These are phyloP conservation scores for Mechanitis messenoides DNA, from an alignment of 2,888 invertebrate species.

Conservation along the genomic window DNA sequence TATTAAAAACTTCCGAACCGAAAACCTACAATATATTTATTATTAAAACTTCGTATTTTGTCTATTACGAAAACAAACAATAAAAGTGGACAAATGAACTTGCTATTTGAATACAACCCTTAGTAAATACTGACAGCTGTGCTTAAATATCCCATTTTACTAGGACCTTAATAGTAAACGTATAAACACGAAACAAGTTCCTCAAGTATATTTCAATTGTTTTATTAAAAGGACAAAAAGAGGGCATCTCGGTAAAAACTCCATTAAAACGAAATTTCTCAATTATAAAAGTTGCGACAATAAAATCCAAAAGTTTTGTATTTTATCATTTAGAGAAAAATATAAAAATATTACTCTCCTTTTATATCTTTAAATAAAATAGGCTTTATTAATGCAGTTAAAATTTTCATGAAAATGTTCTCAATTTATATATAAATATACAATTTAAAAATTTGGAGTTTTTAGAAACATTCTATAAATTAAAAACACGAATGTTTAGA, in stretches of 20 bases:
- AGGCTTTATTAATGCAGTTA: neutral
- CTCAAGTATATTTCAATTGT: slow-evolving; percentile 23
- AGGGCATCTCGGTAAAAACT: slow-evolving; percentile 29
- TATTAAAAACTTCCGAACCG: neutral
- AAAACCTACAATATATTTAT: too few relatives aligned
- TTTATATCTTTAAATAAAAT: slow-evolving; percentile 22
- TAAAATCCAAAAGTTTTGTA: slow-evolving; percentile 29
- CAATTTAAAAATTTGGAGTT: too few relatives aligned
- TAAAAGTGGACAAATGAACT: neutral
- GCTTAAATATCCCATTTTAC: slow-evolving; percentile 10
- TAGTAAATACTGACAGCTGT: neutral
- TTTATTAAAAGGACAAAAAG: slow-evolving; percentile 28
- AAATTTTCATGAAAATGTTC: neutral
- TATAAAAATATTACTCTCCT: slow-evolving; percentile 25
- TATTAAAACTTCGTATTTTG: too few relatives aligned
- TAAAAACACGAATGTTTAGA: too few relatives aligned
- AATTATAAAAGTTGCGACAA: slow-evolving; percentile 30
- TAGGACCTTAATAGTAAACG: slow-evolving; percentile 13
- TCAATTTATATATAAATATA: too few relatives aligned
- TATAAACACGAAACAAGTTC: slow-evolving; percentile 7
- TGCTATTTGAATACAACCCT: neutral
- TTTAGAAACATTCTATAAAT: too few relatives aligned
- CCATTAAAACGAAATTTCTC: slow-evolving; percentile 31
- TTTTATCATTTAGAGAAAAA: slow-evolving; percentile 25
- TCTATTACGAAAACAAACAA: too few relatives aligned